These are phyloP conservation scores for Leptura quadrifasciata DNA, from an alignment of 2,888 invertebrate species.

Conservation along the genomic window DNA sequence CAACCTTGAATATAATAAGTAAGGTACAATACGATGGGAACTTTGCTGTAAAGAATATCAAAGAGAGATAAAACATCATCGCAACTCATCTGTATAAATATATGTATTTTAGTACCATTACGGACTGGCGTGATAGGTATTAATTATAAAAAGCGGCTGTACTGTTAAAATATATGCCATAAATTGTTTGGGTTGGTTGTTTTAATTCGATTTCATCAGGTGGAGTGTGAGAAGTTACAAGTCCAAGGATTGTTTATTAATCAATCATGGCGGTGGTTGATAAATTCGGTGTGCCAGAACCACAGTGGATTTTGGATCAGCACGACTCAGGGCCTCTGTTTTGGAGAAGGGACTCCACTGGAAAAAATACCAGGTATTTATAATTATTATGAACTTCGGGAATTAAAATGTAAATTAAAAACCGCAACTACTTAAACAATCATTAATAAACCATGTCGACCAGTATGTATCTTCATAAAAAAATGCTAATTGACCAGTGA, in stretches of 20 bases:
- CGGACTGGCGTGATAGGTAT: neutral
- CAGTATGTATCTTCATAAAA: too few relatives aligned
- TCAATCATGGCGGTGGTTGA: constrained; percentile 62
- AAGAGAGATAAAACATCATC: constrained; percentile 1
- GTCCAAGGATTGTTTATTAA: neutral
- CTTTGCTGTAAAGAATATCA: neutral
- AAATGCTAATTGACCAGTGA: too few relatives aligned
- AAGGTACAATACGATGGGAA: neutral
- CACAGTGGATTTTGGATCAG: constrained; percentile 73
- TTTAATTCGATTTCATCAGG: neutral
- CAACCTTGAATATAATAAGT: constrained; percentile 12
- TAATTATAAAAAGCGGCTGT: neutral
- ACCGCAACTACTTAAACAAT: too few relatives aligned
- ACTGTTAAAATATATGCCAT: neutral
- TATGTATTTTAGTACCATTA: neutral
- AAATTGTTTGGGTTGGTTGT: neutral
- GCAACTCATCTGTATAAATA: neutral
- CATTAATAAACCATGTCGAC: too few relatives aligned
- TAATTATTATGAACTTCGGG: neutral
- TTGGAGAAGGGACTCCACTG: constrained; percentile 70
- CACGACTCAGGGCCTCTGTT: constrained; percentile 70
- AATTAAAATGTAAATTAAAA: too few relatives aligned
- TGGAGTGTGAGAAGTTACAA: neutral
- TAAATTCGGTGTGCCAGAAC: constrained; percentile 62
- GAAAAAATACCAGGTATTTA: constrained; percentile 67